Evolutionary conservation across 37 sponge, comb jelly and placozoan species (phyloP).

Genomic region (Spongilla lacustris): DNA sequence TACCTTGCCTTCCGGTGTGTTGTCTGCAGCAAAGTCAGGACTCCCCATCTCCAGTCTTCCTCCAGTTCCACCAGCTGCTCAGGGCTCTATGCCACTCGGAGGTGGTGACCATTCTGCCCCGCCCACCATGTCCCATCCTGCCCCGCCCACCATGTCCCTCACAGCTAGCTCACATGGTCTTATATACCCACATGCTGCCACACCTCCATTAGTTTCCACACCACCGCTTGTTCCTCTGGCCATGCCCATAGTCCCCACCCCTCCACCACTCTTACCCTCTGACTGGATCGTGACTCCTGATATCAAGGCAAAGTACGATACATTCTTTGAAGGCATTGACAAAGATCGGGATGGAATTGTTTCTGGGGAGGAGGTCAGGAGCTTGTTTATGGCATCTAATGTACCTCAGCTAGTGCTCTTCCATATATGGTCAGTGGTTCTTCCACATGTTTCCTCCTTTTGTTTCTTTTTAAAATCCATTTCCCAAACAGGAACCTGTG

Average conservation of each 20-base stretch:
- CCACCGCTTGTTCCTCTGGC: neutral
- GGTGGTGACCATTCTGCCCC: neutral
- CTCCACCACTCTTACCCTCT: neutral
- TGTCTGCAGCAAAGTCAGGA: slow-evolving; percentile 40
- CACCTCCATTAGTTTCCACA: neutral
- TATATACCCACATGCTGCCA: neutral
- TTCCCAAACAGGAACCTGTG: slow-evolving; percentile 68
- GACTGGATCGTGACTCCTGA: slow-evolving; percentile 74
- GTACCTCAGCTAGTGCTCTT: slow-evolving; percentile 54
- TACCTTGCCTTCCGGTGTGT: slow-evolving; percentile 60
- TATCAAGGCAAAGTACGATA: slow-evolving; percentile 78
- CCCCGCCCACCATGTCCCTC: neutral
- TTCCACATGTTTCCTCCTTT: neutral
- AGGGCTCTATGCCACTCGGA: neutral
- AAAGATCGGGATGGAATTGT: slow-evolving; percentile 82
- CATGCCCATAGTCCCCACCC: neutral
- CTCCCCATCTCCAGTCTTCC: neutral
- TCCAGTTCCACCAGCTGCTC: neutral
- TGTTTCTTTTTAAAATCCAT: neutral
- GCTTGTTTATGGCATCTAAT: slow-evolving; percentile 79
- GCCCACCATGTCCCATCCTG: too few species aligned
- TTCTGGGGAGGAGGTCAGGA: slow-evolving; percentile 69
- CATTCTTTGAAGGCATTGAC: slow-evolving; percentile 77
- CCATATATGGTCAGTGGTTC: slow-evolving; percentile 71
- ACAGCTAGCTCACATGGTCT: neutral